Percentiles rank a stretch among this genome's conserved stretches.
Conservation (phyloP, 2,888 invertebrate genomes). For the Aradus depressus region DNA sequence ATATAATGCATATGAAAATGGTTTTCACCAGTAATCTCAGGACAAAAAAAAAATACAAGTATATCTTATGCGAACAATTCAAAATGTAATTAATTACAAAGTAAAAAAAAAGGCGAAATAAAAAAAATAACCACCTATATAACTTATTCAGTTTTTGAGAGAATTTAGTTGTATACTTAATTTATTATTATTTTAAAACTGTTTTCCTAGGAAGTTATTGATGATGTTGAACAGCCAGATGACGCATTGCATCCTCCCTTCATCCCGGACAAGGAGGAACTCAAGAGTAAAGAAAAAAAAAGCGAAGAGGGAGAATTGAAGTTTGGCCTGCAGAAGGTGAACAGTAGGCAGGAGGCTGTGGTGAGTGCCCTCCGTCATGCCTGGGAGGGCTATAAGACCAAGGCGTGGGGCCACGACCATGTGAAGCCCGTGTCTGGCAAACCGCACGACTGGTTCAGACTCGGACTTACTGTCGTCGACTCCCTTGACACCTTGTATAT, state of each 20-base stretch:
- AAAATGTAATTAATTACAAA: too few species aligned
- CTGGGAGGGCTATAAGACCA: slow-evolving; percentile 85
- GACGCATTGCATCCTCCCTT: neutral
- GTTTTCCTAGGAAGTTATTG: too few species aligned
- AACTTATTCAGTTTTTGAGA: neutral
- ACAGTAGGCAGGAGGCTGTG: slow-evolving; percentile 70
- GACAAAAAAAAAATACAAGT: too few species aligned
- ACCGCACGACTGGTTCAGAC: slow-evolving; percentile 86
- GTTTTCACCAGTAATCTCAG: too few species aligned
- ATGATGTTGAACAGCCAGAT: slow-evolving; percentile 1
- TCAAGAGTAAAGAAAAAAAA: neutral
- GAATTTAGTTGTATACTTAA: neutral
- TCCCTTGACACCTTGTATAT: slow-evolving; percentile 90
- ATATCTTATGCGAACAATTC: too few species aligned
- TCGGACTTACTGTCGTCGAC: slow-evolving; percentile 94
- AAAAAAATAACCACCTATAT: too few species aligned
- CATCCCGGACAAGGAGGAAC: slow-evolving; percentile 28
- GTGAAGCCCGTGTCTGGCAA: slow-evolving; percentile 78
- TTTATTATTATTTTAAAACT: too few species aligned
- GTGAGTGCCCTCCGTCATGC: slow-evolving; percentile 84
- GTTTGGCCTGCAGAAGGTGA: slow-evolving; percentile 37
- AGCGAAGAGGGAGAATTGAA: neutral
- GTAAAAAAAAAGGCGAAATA: too few species aligned
- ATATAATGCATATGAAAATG: too few species aligned
- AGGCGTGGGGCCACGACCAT: slow-evolving; percentile 97